phyloP scores from a whole-genome alignment of 1,140 invertebrate species.

The Cylas formicarius region DNA sequence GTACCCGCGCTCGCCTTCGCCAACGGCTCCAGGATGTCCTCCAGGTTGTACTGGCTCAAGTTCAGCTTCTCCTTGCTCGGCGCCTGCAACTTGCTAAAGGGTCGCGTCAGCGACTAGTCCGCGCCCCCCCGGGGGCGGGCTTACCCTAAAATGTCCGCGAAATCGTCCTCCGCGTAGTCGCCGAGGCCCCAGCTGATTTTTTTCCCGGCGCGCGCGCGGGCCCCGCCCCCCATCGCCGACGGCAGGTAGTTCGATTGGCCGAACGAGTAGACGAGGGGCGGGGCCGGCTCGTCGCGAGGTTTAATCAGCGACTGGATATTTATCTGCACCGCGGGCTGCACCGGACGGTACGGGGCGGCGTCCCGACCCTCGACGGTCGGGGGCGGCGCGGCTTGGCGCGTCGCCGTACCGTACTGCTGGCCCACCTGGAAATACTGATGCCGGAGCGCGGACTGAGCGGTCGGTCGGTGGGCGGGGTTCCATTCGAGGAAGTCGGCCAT shows the following conservation, averaged over 20 bases:
- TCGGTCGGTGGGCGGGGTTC: slow-evolving; percentile 89
- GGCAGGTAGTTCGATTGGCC: slow-evolving; percentile 31
- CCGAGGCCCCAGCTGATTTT: slow-evolving; percentile 31
- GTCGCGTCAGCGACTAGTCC: no score
- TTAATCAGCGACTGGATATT: slow-evolving; percentile 38
- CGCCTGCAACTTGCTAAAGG: no score
- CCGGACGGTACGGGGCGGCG: not conserved
- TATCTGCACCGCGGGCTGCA: slow-evolving; percentile 33
- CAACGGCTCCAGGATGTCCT: slow-evolving; percentile 38
- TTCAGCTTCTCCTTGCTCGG: slow-evolving; percentile 48
- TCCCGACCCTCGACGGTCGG: not conserved
- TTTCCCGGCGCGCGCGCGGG: slow-evolving; percentile 33
- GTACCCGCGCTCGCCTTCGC: slow-evolving; percentile 44
- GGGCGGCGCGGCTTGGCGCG: not conserved
- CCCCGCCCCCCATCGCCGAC: slow-evolving; percentile 8
- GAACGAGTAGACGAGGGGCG: slow-evolving; percentile 40
- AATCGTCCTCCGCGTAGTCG: slow-evolving; percentile 49
- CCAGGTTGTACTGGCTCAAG: slow-evolving; percentile 44
- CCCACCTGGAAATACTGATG: slow-evolving; percentile 70
- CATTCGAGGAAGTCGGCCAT: slow-evolving; percentile 84
- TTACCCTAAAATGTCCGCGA: slow-evolving; percentile 54
- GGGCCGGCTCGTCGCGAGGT: slow-evolving; percentile 29
- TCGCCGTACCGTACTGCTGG: slow-evolving; percentile 30
- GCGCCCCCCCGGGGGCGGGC: slow-evolving; percentile 9
- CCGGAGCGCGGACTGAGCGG: slow-evolving; percentile 78